These are phyloP conservation scores for Solea solea DNA, from an alignment of 2,113 vertebrate genomes.

Conservation along the genomic window DNA sequence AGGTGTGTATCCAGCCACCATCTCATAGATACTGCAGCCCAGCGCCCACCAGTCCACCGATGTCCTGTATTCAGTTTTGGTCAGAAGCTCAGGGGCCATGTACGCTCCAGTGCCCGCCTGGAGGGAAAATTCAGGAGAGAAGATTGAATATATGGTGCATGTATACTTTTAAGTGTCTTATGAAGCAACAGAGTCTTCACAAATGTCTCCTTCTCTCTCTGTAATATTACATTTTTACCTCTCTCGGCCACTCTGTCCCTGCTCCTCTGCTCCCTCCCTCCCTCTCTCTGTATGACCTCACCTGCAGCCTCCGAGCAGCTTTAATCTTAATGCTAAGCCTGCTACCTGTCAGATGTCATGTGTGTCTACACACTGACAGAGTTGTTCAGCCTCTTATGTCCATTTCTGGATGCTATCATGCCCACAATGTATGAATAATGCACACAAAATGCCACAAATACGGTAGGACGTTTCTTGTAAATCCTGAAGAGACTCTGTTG, in stretches of 20 bases:
- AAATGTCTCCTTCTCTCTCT: conserved; percentile 8
- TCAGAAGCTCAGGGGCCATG: conserved; percentile 94
- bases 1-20: conserved; percentile 91
- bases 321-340: conserved; percentile 80
- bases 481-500: no score
- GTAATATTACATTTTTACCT: conserved; percentile 20
- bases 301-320: conserved; percentile 37
- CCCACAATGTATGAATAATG: neutral
- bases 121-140: neutral
- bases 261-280: neutral
- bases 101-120: conserved; percentile 95
- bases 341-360: conserved; percentile 77
- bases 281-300: conserved; percentile 49
- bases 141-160: neutral
- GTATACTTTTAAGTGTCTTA: neutral
- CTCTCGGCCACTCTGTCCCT: neutral
- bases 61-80: conserved; percentile 88
- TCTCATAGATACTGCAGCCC: conserved; percentile 95
- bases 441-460: neutral
- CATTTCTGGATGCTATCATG: conserved; percentile 35
- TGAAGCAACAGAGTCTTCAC: neutral
- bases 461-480: no score
- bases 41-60: conserved; percentile 97
- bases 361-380: conserved; percentile 61
- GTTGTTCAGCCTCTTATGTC: conserved; percentile 41